Percentiles rank a stretch among this genome's conserved stretches.
These are phyloP conservation scores for Chrysogorgia sp. DNA, from an alignment of 92 coral and sea anemone genomes.

Conservation along the genomic window DNA sequence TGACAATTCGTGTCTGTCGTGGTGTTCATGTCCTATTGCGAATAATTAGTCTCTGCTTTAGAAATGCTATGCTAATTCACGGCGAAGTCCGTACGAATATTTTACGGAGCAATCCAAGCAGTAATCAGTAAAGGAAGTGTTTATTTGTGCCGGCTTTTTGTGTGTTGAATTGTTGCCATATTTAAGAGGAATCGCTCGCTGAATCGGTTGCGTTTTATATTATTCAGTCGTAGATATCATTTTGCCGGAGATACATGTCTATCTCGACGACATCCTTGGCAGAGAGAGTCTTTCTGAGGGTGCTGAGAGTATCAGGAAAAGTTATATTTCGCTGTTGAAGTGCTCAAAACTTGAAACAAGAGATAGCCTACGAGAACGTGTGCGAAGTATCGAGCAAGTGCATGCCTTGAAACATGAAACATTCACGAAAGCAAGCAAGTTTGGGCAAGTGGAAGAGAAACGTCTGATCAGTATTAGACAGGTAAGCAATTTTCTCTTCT, in stretches of 20 bases:
- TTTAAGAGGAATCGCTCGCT: too few species aligned
- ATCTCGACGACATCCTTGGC: slow-evolving; percentile 70
- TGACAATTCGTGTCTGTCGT: too few species aligned
- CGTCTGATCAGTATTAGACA: slow-evolving; percentile 29
- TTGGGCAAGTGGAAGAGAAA: slow-evolving; percentile 30
- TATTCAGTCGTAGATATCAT: slow-evolving; percentile 71
- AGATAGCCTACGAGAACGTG: background rate
- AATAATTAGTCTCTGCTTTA: too few species aligned
- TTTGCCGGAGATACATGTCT: slow-evolving; percentile 79
- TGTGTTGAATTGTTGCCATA: too few species aligned
- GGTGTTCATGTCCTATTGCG: too few species aligned
- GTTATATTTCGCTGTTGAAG: slow-evolving; percentile 66
- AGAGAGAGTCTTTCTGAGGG: slow-evolving; percentile 73
- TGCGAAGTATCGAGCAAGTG: background rate
- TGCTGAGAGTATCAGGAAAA: slow-evolving; percentile 66
- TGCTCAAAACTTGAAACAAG: slow-evolving; percentile 42
- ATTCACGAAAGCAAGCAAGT: slow-evolving; percentile 9
- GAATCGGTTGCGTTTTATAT: background rate
- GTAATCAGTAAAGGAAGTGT: too few species aligned
- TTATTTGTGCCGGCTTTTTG: too few species aligned
- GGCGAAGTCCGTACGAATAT: too few species aligned
- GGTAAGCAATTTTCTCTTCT: slow-evolving; percentile 14
- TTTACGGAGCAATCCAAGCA: too few species aligned
- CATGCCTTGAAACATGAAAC: slow-evolving; percentile 13
- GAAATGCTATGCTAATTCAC: too few species aligned